Evolutionary conservation across 2,888 invertebrate species (phyloP).

Genomic region (Acanthosepion pharaonis): DNA sequence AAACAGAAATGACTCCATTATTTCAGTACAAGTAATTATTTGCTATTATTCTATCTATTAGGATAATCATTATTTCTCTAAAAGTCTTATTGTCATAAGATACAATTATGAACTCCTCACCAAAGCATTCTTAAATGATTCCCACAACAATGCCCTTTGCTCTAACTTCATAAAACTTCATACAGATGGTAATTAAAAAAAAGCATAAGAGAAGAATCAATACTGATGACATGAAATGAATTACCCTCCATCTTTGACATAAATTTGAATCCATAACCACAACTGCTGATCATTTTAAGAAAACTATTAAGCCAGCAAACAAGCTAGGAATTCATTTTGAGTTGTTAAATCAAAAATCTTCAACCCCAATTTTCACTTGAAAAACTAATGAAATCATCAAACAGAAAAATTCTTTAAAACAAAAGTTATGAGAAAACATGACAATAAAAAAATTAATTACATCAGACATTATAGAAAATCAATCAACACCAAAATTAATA

Average conservation of each 20-base stretch:
- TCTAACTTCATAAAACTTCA: neutral
- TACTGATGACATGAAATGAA: conserved; percentile 22
- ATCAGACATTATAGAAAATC: conserved; percentile 6
- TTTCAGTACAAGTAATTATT: neutral
- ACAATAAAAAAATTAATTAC: neutral
- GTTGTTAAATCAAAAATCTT: conserved; percentile 21
- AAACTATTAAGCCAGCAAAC: neutral
- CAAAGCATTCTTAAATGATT: neutral
- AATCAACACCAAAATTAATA: conserved; percentile 11
- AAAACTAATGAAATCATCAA: conserved; percentile 20
- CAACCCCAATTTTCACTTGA: neutral
- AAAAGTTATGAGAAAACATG: neutral
- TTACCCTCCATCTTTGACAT: neutral
- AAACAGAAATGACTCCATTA: neutral
- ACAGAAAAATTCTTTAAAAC: conserved; percentile 4
- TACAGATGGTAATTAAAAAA: neutral
- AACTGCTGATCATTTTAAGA: neutral
- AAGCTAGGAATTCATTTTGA: neutral
- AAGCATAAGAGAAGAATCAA: neutral
- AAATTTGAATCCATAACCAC: conserved; percentile 33
- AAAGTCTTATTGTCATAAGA: neutral
- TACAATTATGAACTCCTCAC: neutral
- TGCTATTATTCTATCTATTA: neutral
- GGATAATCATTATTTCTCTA: neutral
- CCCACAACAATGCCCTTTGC: neutral